Evolutionary conservation across 1,140 invertebrate species (phyloP).

Genomic region (Solen grandis): DNA sequence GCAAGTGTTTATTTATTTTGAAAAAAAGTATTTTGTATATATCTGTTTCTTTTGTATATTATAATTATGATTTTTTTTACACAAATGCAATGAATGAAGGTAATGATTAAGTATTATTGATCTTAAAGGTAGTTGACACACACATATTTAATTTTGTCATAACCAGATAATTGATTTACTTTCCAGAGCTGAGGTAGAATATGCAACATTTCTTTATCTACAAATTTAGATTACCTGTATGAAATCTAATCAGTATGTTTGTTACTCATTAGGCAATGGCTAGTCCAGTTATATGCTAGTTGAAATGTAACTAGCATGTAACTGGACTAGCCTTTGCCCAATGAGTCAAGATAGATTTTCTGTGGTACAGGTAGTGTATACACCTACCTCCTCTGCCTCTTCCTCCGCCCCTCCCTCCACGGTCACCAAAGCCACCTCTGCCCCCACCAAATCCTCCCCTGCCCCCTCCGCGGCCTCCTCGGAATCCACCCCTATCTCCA

Average conservation of each 20-base stretch:
- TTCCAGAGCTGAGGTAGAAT: too few species aligned
- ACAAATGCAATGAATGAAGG: too few species aligned
- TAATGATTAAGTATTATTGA: too few species aligned
- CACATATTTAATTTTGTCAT: too few species aligned
- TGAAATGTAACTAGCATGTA: background rate
- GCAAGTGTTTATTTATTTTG: background rate
- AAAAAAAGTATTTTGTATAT: background rate
- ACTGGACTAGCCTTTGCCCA: background rate
- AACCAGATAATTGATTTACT: too few species aligned
- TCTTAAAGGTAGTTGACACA: too few species aligned
- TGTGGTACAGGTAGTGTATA: background rate
- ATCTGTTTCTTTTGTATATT: background rate
- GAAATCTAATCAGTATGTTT: background rate
- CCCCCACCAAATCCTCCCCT: constrained; percentile 55
- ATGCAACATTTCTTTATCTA: background rate
- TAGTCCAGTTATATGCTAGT: background rate
- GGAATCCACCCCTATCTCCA: constrained; percentile 10
- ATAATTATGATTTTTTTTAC: too few species aligned
- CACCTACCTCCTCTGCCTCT: constrained; percentile 80
- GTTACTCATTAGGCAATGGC: background rate
- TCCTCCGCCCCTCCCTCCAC: constrained; percentile 78
- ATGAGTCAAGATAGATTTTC: background rate
- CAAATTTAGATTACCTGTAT: background rate
- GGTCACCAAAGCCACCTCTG: constrained; percentile 79
- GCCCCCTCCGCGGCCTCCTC: constrained; percentile 47